phyloP scores from a whole-genome alignment of 2,888 invertebrate genomes.

The Epinotia bilunana region DNA sequence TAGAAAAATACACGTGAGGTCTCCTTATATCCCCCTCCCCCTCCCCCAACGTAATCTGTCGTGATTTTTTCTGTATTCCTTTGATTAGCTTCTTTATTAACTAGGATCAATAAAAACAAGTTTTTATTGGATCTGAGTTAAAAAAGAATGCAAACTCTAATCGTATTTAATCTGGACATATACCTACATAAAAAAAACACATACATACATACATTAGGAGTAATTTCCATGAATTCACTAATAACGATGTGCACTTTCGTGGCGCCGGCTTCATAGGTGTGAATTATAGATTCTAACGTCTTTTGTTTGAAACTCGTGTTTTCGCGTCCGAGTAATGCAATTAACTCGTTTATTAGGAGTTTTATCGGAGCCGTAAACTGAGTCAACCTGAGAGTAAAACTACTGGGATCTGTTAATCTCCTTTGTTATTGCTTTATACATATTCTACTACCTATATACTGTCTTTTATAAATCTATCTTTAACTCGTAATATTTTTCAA shows the following conservation, averaged over 20 bases:
- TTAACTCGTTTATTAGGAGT: constrained; percentile 33
- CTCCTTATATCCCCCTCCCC: too few species aligned
- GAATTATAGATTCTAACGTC: constrained; percentile 24
- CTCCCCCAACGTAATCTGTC: too few species aligned
- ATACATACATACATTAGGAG: neutral
- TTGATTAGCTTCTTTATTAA: too few species aligned
- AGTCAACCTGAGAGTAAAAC: constrained; percentile 19
- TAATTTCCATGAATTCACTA: neutral
- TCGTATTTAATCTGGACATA: neutral
- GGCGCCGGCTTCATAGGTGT: constrained; percentile 29
- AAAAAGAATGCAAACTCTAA: neutral
- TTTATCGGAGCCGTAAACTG: constrained; percentile 41
- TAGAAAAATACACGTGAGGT: too few species aligned
- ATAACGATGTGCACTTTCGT: neutral
- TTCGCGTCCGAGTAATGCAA: constrained; percentile 13
- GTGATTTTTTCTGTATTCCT: too few species aligned
- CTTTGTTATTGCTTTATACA: neutral
- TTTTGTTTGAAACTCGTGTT: constrained; percentile 25
- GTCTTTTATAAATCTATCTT: too few species aligned
- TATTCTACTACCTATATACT: neutral
- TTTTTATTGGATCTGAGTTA: too few species aligned
- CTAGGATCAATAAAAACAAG: too few species aligned
- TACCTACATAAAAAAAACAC: too few species aligned
- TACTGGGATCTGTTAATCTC: constrained; percentile 8
- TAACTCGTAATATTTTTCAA: too few species aligned